These are phyloP conservation scores for Orthosia gothica DNA, from an alignment of 2,888 invertebrate species.

Conservation along the genomic window DNA sequence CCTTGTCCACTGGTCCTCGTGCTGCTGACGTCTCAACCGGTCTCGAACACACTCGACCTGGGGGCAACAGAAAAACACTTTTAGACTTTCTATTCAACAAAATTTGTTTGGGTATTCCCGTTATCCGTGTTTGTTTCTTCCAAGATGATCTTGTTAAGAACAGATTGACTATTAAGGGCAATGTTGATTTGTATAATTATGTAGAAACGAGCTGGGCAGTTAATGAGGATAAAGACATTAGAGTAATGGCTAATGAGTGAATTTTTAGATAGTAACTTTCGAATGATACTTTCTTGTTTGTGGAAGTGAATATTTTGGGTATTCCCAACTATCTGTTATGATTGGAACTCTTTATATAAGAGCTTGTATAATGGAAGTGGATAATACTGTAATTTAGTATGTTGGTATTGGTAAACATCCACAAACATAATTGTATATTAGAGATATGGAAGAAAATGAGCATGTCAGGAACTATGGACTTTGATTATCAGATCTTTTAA, in stretches of 20 bases:
- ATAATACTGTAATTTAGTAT: too few relatives aligned
- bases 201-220: background rate
- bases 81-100: constrained; percentile 58
- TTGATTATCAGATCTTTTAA: background rate
- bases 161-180: background rate
- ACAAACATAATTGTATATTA: background rate
- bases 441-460: too few relatives aligned
- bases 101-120: constrained; percentile 31
- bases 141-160: background rate
- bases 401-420: background rate
- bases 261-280: constrained; percentile 38
- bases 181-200: background rate
- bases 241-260: background rate
- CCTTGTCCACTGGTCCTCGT: constrained; percentile 48
- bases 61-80: constrained; percentile 70
- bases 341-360: background rate
- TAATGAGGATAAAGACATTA: background rate
- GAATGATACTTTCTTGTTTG: constrained; percentile 17
- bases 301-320: background rate
- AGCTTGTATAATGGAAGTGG: background rate
- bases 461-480: background rate
- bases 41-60: constrained; percentile 74
- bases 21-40: constrained; percentile 73
- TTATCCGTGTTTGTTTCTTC: background rate
- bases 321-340: constrained; percentile 6